Evolutionary conservation across 2,888 invertebrate species (phyloP), one percentile per base, ranked within the genome.

Genomic region (Acrocera orbiculus): DNA sequence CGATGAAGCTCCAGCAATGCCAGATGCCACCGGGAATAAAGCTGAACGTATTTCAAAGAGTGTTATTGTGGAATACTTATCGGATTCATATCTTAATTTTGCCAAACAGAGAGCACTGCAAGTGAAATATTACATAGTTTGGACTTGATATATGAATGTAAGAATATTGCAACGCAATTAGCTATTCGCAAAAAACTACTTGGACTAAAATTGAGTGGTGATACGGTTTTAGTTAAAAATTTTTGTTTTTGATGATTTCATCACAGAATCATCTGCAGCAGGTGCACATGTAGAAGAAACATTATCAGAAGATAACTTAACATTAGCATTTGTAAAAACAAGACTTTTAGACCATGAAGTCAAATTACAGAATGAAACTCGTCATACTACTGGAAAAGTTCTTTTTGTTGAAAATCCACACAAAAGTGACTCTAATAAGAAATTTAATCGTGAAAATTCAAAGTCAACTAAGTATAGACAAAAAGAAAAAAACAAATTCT

Each of bases 281-380:
- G 54, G 56, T 17, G 53, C 48, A 3, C 49, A 46, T 30, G 27
- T 54, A 4, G 48, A 52, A 14, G 53, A 57, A 42, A 49, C 45
- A 15, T 27, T 37, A 2, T 36, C 47, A 1, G 49, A 53, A 34
- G 48, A 47, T 15, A 31, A 37, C 35, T 37, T 55, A 30, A 54
- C 47, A 1, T 37, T 55, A 13, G 47, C 44, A 6, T 54, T 54
- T 40, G 53, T 52, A 4, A 53, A 53, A 44, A 52, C 44, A 5
- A 35, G 45, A 38, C 35, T 49, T 16, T 38, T 47, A 10, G 42
- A 50, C 20, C 34, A 39, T 2, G 28, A 39, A 26, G 31, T 30
- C 5, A 36, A 39, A 19, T 4, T 34, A 3, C 32, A 32, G 16
- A 15, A 7, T 26, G 13, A 31, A 9, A 31, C 23, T 16, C 14